These are phyloP conservation scores for Verasper variegatus DNA, from an alignment of 2,113 vertebrate species.

Conservation along the genomic window DNA sequence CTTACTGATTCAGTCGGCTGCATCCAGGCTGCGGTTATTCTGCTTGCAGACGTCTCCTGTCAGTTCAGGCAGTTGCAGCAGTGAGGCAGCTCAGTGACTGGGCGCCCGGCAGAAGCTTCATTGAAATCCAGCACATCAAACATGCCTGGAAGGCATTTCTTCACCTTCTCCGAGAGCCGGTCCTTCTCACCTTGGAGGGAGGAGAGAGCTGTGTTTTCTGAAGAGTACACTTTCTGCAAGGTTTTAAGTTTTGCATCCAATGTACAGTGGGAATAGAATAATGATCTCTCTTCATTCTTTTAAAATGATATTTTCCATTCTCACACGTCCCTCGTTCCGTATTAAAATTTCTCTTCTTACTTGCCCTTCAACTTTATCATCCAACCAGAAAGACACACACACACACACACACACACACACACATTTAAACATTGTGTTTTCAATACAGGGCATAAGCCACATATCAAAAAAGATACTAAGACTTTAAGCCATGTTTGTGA, in stretches of 20 bases:
- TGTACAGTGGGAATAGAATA: not conserved
- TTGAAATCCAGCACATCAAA: conserved; percentile 71
- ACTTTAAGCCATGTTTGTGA: not conserved
- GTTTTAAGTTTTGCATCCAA: conserved; percentile 13
- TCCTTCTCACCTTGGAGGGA: conserved; percentile 39
- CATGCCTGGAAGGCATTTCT: conserved; percentile 59
- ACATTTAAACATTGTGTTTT: too few species aligned
- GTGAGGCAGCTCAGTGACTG: conserved; percentile 46
- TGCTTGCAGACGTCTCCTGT: conserved; percentile 61
- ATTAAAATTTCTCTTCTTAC: not conserved
- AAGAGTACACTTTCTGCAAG: conserved; percentile 5
- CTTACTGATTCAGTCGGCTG: conserved; percentile 39
- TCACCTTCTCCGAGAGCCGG: conserved; percentile 41
- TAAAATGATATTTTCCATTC: not conserved
- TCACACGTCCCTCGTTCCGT: not conserved
- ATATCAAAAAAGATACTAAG: not conserved
- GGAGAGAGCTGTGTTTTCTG: not conserved
- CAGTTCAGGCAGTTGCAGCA: conserved; percentile 43
- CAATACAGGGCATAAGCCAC: not conserved
- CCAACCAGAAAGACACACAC: too few species aligned
- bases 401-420: too few species aligned
- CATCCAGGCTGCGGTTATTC: conserved; percentile 39
- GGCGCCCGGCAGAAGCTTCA: conserved; percentile 51
- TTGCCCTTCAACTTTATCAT: not conserved
- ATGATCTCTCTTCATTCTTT: not conserved